Base-by-base conservation (phyloP, 1,140 invertebrate genomes). In the Plutomurus gul region DNA sequence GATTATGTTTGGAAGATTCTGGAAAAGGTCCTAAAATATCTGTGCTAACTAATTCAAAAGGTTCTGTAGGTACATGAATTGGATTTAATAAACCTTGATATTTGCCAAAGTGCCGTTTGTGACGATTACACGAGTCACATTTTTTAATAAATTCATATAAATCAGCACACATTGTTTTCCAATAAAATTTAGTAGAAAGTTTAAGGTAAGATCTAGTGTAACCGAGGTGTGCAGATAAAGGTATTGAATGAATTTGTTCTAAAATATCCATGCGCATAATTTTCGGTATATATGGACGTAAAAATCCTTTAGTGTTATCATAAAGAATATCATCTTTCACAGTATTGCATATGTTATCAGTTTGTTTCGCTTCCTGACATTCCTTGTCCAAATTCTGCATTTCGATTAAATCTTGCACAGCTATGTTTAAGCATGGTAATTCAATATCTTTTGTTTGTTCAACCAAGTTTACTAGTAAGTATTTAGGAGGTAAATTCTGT, bases 11-110 rank as follows among this genome's bases (percentile, higher is more conserved):
- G 20, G 81, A 27, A 2, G 84, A 84, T 70, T 79, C 10, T 8
- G 82, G 82, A 72, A 86, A 76, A 5, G 84, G 85, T 39, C 85
- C 85, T 60, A 84, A 84, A 33, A 86, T 82, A 76, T 86, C 85
- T 30, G 85, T 65, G 13, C 80, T 78, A 40, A 85, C 22, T 65
- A 60, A 81, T 82, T 84, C 78, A 70, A 83, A 84, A 10, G 81
- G 78, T 75, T 56, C 49, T 20, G 65, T 18, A 13, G 82, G 75
- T n/a, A 85, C 85, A 11, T 85, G 82, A 16, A 84, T 84, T 13
- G 85, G 84, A 51, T 84, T 71, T 77, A 83, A 83, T 5, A 84
- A 74, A 79, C 79, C 76, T 80, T 80, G 80, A 75, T 22, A 56
- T 74, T 84, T 84, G 18, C 77, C 56, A 77, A 78, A 71, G 70